These are phyloP conservation scores for Carabus problematicus DNA, from an alignment of 2,888 invertebrate species.

Conservation along the genomic window DNA sequence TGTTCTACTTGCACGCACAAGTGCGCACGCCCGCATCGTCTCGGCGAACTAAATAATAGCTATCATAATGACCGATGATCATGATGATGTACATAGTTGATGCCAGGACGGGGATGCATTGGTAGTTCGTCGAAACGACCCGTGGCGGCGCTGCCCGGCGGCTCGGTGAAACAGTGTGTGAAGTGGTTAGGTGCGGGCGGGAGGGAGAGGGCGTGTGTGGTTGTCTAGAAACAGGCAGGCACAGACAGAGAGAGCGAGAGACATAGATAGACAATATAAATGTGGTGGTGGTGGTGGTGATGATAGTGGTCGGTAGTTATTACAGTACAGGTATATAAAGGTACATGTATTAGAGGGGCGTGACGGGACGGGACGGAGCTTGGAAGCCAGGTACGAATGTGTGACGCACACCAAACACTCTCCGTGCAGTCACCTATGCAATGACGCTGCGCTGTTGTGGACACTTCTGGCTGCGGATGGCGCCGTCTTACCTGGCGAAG, in stretches of 20 bases:
- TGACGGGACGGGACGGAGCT: conserved; percentile 17
- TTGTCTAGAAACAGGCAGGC: not conserved
- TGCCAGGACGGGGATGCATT: not conserved
- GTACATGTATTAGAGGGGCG: not conserved
- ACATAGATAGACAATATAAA: not conserved
- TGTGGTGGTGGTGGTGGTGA: not conserved
- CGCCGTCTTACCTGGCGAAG: conserved; percentile 95
- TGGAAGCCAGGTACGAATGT: conserved; percentile 15
- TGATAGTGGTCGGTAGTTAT: too few relatives aligned
- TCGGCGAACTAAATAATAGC: not conserved
- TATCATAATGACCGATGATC: too few relatives aligned
- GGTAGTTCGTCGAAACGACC: not conserved
- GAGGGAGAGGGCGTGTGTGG: conserved; percentile 1
- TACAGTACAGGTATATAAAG: conserved; percentile 8
- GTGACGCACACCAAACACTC: conserved; percentile 56
- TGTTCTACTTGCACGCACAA: not conserved
- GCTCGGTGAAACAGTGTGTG: conserved; percentile 17
- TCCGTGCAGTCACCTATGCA: conserved; percentile 60
- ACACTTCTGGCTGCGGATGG: conserved; percentile 51
- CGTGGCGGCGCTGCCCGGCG: conserved; percentile 9
- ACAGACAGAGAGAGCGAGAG: conserved; percentile 23
- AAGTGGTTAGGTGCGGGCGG: conserved; percentile 5
- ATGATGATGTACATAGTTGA: not conserved
- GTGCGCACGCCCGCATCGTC: not conserved
- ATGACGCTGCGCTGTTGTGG: conserved; percentile 61